phyloP scores from a whole-genome alignment of 2,797 vertebrate species.

The Aplochiton taeniatus region DNA sequence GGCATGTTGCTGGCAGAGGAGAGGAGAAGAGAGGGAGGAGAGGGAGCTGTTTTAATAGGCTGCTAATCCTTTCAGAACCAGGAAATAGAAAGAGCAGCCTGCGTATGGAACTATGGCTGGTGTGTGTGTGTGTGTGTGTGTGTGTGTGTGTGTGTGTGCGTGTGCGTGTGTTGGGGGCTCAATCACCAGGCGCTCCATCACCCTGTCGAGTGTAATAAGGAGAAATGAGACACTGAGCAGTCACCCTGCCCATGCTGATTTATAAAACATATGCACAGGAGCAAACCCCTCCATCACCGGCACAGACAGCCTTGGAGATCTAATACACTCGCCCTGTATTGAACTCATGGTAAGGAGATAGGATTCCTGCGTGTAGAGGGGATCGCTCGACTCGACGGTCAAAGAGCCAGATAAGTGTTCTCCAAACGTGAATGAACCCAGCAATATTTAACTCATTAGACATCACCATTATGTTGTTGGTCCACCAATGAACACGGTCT shows the following conservation, averaged over 20 bases:
- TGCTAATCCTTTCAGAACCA: constrained; percentile 68
- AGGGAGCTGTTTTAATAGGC: constrained; percentile 56
- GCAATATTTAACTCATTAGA: too few relatives aligned
- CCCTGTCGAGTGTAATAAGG: constrained; percentile 67
- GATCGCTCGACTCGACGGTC: too few relatives aligned
- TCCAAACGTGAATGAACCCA: too few relatives aligned
- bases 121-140: constrained; percentile 20
- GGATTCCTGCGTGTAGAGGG: too few relatives aligned
- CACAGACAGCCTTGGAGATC: constrained; percentile 39
- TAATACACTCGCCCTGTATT: constrained; percentile 26
- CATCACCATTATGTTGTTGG: too few relatives aligned
- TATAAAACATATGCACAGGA: constrained; percentile 63
- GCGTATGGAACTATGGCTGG: not conserved
- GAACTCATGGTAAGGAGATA: too few relatives aligned
- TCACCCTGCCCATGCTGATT: constrained; percentile 60
- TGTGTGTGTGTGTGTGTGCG: constrained; percentile 39
- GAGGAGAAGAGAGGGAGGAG: constrained; percentile 26
- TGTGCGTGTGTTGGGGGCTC: constrained; percentile 31
- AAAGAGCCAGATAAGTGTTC: too few relatives aligned
- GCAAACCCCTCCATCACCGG: constrained; percentile 69
- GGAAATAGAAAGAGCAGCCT: constrained; percentile 40
- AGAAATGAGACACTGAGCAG: constrained; percentile 68
- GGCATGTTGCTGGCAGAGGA: constrained; percentile 42
- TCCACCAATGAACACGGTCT: too few relatives aligned
- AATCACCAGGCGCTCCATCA: constrained; percentile 64